phyloP scores from a whole-genome alignment of 2,113 vertebrate genomes.

The Asarcornis scutulata region DNA sequence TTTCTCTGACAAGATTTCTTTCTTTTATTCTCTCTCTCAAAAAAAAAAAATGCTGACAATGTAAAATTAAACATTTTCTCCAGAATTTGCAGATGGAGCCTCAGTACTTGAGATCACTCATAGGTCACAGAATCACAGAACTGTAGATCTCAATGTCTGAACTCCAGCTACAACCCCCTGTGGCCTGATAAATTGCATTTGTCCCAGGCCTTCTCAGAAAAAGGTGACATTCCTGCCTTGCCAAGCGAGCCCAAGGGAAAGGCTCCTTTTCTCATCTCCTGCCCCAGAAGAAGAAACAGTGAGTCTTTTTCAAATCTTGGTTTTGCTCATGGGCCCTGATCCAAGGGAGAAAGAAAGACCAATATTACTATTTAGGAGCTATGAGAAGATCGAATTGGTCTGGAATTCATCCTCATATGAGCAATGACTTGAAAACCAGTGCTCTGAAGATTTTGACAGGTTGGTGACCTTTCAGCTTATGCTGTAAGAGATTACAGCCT shows the following conservation, averaged over 20 bases:
- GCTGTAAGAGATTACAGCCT: constrained; percentile 20
- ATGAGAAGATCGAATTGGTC: constrained; percentile 26
- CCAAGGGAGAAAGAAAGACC: not conserved
- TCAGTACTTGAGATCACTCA: not conserved
- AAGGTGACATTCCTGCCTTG: not conserved
- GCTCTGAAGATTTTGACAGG: constrained; percentile 42
- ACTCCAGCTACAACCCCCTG: not conserved
- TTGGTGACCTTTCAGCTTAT: constrained; percentile 66
- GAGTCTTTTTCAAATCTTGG: not conserved
- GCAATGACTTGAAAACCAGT: constrained; percentile 37
- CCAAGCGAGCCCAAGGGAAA: not conserved
- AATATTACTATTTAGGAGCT: constrained; percentile 11
- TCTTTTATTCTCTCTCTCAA: not conserved
- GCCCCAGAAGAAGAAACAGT: not conserved
- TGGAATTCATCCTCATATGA: constrained; percentile 27
- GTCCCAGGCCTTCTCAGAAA: not conserved
- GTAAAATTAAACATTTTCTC: not conserved
- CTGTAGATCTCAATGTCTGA: not conserved
- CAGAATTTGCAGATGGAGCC: not conserved
- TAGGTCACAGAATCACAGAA: not conserved
- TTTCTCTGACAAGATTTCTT: not conserved
- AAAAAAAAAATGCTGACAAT: not conserved
- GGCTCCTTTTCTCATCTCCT: not conserved
- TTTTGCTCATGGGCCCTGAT: not conserved
- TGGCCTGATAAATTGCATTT: not conserved